Evolutionary conservation across 2,888 invertebrate species (phyloP), one percentile per base, ranked within the genome.

Genomic region (Ormia ochracea): DNA sequence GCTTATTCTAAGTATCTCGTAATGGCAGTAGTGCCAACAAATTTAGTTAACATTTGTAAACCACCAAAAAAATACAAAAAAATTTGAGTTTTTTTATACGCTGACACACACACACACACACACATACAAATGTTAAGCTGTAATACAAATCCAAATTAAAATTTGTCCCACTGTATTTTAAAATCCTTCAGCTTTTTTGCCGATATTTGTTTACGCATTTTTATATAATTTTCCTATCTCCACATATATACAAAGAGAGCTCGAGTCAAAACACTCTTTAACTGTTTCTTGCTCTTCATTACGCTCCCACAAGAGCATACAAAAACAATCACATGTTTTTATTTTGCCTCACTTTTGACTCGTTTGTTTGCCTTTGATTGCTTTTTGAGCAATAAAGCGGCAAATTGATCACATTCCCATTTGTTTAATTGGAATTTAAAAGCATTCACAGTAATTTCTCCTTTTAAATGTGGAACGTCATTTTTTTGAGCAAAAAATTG

Each of bases 391-490:
- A 72, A 68, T 48, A n/a, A n/a, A 72, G 75, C 80, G 75, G 75
- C 75, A 80, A 80, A 80, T 80, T 76, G 70, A 52, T 58, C 56
- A 68, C 54, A 65, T 59, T 75, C 26, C 17, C 50, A 61, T 52
- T 41, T 12, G 58, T 19, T 66, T 66, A 21, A 59, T 41, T 56
- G 41, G 50, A 75, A 52, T 38, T 61, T 52, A 48, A 48, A 45
- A 21, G 19, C 56, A 23, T 21, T 31, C 45, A 48, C 28, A 17
- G 12, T 19, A 59, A 61, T 78, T 63, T 59, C 73, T 52, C 73
- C 72, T 70, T 23, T 48, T 56, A 23, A 43, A 33, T 9, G 38
- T 63, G 26, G 52, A 48, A 56, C 36, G 26, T 26, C n/a, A n/a
- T 36, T 65, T 33, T 45, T 41, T 31, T 28, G 6, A 54, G 19